Conservation (phyloP, 2,888 invertebrate genomes). For the Lottia scabra region DNA sequence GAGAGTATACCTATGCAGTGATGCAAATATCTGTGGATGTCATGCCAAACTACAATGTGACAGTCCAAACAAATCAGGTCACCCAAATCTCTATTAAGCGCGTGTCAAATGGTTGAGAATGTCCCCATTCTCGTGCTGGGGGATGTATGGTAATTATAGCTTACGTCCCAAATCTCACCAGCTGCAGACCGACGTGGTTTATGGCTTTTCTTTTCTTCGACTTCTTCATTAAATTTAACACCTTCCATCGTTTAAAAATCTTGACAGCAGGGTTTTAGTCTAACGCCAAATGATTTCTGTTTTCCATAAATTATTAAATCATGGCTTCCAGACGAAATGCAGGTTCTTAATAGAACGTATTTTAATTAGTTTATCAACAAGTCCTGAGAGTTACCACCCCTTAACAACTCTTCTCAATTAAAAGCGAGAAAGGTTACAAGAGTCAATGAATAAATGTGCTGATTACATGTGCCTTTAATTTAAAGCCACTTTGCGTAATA, state of each 20-base stretch:
- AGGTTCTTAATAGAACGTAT: not conserved
- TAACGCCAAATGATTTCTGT: not conserved
- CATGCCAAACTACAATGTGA: too few relatives aligned
- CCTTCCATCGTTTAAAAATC: not conserved
- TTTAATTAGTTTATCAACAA: constrained; percentile 1
- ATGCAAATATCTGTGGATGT: too few relatives aligned
- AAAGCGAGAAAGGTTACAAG: not conserved
- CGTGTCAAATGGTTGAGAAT: not conserved
- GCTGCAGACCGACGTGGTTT: not conserved
- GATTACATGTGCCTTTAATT: constrained; percentile 1
- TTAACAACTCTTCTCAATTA: constrained; percentile 4
- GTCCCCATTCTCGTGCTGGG: not conserved
- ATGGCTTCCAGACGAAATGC: not conserved
- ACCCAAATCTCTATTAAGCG: not conserved
- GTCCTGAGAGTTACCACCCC: not conserved
- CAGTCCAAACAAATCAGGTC: too few relatives aligned
- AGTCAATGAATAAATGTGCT: not conserved
- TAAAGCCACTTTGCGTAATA: not conserved
- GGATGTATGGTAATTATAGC: not conserved
- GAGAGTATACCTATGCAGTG: too few relatives aligned
- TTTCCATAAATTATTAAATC: constrained; percentile 4
- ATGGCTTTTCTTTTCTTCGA: not conserved
- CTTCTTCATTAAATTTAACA: constrained; percentile 4
- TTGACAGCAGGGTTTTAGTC: too few relatives aligned
- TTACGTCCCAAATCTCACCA: not conserved